phyloP scores from a whole-genome alignment of 2,113 vertebrate species.

The Protobothrops mucrosquamatus region DNA sequence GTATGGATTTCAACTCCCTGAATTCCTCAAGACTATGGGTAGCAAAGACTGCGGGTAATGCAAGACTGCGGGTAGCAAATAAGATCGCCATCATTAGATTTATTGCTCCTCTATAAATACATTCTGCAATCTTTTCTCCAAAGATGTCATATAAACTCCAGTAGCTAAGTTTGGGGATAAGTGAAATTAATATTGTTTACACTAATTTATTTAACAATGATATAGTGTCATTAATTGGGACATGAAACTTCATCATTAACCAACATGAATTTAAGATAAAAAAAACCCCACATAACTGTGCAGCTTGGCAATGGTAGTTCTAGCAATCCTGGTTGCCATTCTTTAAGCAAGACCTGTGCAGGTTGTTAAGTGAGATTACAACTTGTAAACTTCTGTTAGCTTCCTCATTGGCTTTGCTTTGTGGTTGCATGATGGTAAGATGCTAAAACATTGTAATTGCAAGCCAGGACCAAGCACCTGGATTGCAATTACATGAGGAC shows the following conservation, averaged over 20 bases:
- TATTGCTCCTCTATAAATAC: neutral
- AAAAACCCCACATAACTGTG: neutral
- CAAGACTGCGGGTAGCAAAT: neutral
- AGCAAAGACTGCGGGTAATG: no score
- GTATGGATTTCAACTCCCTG: neutral
- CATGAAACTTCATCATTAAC: neutral
- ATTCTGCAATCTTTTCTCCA: neutral
- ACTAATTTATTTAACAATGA: neutral
- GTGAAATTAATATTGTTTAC: neutral
- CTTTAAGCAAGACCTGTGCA: neutral
- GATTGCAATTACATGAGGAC: neutral
- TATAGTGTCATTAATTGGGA: neutral
- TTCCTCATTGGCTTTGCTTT: no score
- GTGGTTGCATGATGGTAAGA: no score
- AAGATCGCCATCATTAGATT: neutral
- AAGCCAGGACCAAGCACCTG: neutral
- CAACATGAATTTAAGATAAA: neutral
- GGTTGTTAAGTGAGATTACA: neutral
- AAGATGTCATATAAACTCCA: neutral
- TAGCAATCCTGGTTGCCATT: neutral
- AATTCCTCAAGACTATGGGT: neutral
- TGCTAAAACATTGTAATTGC: no score
- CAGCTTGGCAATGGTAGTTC: neutral
- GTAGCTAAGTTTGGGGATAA: neutral
- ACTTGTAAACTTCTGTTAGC: no score